Conservation (phyloP, 2,888 invertebrate species). For the Gymnoscelis rufifasciata region DNA sequence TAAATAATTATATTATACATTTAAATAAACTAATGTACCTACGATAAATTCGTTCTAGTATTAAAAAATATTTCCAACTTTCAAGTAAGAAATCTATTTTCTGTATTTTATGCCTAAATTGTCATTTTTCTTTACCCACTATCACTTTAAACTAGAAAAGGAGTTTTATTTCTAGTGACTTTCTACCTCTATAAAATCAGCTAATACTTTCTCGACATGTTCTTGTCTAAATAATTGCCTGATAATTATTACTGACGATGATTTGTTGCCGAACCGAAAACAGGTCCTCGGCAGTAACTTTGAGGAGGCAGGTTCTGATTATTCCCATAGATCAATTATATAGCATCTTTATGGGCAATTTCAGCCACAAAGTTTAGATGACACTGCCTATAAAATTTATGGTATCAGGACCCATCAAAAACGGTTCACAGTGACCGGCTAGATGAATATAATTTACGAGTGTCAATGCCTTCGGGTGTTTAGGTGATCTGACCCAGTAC, state of each 20-base stretch:
- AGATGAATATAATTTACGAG: constrained; percentile 58
- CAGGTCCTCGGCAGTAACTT: constrained; percentile 9
- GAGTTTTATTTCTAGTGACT: no score
- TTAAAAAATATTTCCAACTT: no score
- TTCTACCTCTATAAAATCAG: no score
- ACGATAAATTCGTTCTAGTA: no score
- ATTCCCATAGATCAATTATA: background rate
- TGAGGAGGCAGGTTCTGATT: background rate
- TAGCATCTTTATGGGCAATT: constrained; percentile 35
- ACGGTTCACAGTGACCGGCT: constrained; percentile 59
- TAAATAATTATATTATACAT: no score
- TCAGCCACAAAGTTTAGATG: constrained; percentile 36
- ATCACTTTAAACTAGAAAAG: background rate
- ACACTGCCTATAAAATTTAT: constrained; percentile 44
- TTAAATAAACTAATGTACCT: no score
- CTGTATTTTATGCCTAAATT: background rate
- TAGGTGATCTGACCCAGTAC: constrained; percentile 49
- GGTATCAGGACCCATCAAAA: constrained; percentile 47
- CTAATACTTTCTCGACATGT: background rate
- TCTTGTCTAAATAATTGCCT: background rate
- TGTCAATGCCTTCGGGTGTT: constrained; percentile 58
- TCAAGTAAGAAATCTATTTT: background rate
- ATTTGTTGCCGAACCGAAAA: constrained; percentile 9
- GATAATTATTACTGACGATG: background rate
- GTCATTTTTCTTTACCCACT: background rate